Evolutionary conservation across 2,797 vertebrate genomes (phyloP).

Genomic region (Macrochelys suwanniensis): DNA sequence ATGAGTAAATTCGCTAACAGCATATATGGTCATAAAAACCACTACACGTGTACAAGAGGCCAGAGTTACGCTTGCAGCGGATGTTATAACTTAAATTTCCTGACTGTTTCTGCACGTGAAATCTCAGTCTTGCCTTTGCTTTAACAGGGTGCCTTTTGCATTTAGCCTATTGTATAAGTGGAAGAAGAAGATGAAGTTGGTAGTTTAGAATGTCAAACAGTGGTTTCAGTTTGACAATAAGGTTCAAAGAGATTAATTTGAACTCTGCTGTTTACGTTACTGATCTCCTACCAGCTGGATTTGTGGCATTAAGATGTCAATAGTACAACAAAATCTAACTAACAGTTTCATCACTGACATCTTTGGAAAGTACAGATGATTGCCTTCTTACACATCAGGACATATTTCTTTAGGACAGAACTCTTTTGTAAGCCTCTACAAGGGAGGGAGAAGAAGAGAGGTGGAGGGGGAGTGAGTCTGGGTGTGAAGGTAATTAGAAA

Average conservation of each 20-base stretch:
- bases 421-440: slow-evolving; percentile 50
- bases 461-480: background rate
- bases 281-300: slow-evolving; percentile 67
- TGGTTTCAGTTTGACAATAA: slow-evolving; percentile 59
- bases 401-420: slow-evolving; percentile 76
- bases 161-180: slow-evolving; percentile 66
- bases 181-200: slow-evolving; percentile 53
- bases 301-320: slow-evolving; percentile 77
- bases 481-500: slow-evolving; percentile 64
- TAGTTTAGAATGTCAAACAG: slow-evolving; percentile 62
- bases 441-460: background rate
- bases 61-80: slow-evolving; percentile 39
- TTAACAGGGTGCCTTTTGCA: background rate
- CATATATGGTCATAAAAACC: slow-evolving; percentile 68
- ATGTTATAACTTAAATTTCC: slow-evolving; percentile 63
- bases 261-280: slow-evolving; percentile 59
- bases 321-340: slow-evolving; percentile 78
- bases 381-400: slow-evolving; percentile 69
- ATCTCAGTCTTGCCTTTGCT: slow-evolving; percentile 8
- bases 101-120: slow-evolving; percentile 24
- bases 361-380: slow-evolving; percentile 79
- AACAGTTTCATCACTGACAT: slow-evolving; percentile 78
- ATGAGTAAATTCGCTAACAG: slow-evolving; percentile 74
- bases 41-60: slow-evolving; percentile 57
- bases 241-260: slow-evolving; percentile 68